These are phyloP conservation scores for Cryptoblepharus egeriae DNA, from an alignment of 2,797 vertebrate genomes.

Conservation along the genomic window DNA sequence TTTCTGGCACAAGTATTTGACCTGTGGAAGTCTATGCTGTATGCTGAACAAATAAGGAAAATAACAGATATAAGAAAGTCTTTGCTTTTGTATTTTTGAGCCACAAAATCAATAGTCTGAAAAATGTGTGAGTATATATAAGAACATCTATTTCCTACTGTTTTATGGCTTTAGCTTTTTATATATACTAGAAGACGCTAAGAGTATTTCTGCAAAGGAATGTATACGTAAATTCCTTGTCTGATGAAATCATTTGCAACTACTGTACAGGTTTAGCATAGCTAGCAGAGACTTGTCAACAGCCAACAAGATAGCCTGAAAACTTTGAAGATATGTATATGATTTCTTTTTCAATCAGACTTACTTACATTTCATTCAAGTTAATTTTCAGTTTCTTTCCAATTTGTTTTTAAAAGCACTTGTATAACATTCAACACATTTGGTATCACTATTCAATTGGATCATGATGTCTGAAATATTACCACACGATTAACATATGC, in stretches of 20 bases:
- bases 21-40: not conserved
- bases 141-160: not conserved
- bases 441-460: too few species aligned
- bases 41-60: not conserved
- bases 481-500: too few species aligned
- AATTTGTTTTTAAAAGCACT: too few species aligned
- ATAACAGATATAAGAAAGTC: not conserved
- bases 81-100: not conserved
- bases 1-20: not conserved
- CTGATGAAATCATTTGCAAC: constrained; percentile 60
- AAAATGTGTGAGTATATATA: not conserved
- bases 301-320: not conserved
- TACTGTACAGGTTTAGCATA: not conserved
- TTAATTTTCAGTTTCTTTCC: too few species aligned
- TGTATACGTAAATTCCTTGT: constrained; percentile 10
- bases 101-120: not conserved
- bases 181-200: too few species aligned
- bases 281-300: not conserved
- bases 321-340: too few species aligned
- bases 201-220: not conserved
- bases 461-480: too few species aligned
- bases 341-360: not conserved
- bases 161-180: not conserved
- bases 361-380: too few species aligned
- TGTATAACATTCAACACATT: too few species aligned